Base-by-base conservation (phyloP, 2,797 vertebrate species). In the Benthosema pterotum region DNA sequence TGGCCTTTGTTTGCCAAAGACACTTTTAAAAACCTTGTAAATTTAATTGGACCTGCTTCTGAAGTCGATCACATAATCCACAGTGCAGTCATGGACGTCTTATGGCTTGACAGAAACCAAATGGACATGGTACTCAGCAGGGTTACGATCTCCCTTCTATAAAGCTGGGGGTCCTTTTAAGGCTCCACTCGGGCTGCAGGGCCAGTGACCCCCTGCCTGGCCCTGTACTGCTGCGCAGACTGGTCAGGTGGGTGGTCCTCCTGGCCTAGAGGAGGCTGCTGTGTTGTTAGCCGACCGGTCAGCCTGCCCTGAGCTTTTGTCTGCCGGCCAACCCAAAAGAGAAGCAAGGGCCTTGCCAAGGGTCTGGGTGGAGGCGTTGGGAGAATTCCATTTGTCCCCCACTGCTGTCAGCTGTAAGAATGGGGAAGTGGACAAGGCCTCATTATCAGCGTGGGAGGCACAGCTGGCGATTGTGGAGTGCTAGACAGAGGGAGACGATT, bases 361-460 rank as follows among this genome's bases (percentile, higher is more conserved):
- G 70, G 83, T 83, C 77, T 76, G 79, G 67, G 66, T 17, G 82
- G 87, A 76, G 87, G 85, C 78, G 82, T 85, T 71, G 42, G 74
- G 79, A 74, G 77, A 75, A 75, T 74, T 71, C 84, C 81, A 88
- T 91, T 91, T 92, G 87, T 91, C 71, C 80, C 75, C 38, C 12
- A 63, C 76, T 65, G 78, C 81, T 88, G 89, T 89, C 87, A 88
- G 78, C 87, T 85, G 84, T 72, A 80, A 88, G 83, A 88, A 91
- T 83, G 70, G 74, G 63, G 82, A 86, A 78, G 72, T 49, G 73
- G 79, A 84, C 83, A 76, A 75, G 80, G 68, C 74, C 69, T 80
- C 69, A 82, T 91, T 87, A 87, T 91, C 74, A 58, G 55, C 60
- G 60, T 54, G 81, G 75, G 71, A 70, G 71, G 70, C 63, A 67